Evolutionary conservation across 2,888 invertebrate genomes (phyloP).

Genomic region (Brachyptera putata): DNA sequence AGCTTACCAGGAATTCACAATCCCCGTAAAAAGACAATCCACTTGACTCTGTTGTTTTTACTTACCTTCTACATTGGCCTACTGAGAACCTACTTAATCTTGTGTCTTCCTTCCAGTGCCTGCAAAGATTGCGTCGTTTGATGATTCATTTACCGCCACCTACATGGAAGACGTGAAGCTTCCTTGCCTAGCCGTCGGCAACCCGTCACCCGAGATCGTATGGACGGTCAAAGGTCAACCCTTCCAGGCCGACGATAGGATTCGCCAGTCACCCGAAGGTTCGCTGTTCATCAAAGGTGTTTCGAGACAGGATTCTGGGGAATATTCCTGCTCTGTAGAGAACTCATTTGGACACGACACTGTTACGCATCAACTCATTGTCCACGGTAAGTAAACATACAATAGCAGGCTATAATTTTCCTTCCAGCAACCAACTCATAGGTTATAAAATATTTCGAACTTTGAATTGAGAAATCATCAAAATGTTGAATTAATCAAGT

Average conservation of each 20-base stretch:
- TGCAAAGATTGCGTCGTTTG: conserved; percentile 92
- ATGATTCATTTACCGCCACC: conserved; percentile 86
- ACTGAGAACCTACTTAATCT: too few species aligned
- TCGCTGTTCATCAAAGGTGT: conserved; percentile 87
- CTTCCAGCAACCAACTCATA: too few species aligned
- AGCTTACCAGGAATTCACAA: too few species aligned
- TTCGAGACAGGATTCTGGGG: conserved; percentile 84
- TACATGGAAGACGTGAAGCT: conserved; percentile 89
- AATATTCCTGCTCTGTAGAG: conserved; percentile 90
- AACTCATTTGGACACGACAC: conserved; percentile 91
- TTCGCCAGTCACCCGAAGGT: conserved; percentile 82
- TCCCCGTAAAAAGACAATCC: too few species aligned
- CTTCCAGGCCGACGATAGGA: conserved; percentile 74
- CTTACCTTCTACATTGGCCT: too few species aligned
- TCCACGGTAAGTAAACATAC: conserved; percentile 65
- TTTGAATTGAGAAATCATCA: too few species aligned
- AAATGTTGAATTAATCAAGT: too few species aligned
- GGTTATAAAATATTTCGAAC: too few species aligned
- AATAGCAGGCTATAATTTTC: too few species aligned
- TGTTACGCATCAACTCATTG: conserved; percentile 83
- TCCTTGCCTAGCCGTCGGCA: conserved; percentile 88
- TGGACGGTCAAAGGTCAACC: conserved; percentile 85
- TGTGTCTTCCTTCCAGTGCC: conserved; percentile 61
- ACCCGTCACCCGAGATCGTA: conserved; percentile 81
- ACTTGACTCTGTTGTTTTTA: too few species aligned